Base-by-base conservation (phyloP, 2,888 invertebrate species). In the Poecilus cupreus region DNA sequence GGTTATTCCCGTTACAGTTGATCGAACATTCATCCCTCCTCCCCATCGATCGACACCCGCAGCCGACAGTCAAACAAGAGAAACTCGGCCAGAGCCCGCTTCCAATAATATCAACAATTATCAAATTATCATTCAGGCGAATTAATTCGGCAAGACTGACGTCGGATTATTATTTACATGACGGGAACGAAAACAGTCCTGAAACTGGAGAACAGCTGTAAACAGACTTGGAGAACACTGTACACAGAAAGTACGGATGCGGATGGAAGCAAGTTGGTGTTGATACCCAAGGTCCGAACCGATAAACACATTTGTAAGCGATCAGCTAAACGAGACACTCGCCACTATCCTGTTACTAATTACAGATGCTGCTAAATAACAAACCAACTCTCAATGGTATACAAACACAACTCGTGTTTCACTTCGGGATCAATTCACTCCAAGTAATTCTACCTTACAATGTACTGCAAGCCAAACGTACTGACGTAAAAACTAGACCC, bases 301-400 rank as follows among this genome's bases (percentile, higher is more conserved):
- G 64, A 68, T 68, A 68, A 60, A 68, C 37, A 37, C 37, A 68
- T 68, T 68, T 68, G 16, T 32, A 68, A 37, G 64, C 32, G 32
- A 68, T 68, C 60, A 60, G 26, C 60, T 60, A 60, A 60, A 60
- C 60, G 60, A 60, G 60, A 26, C 54, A 20, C 60, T 60, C 60
- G 26, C 64, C 37, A 68, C 37, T 68, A 68, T 68, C 64, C 64
- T 68, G 64, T 68, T 68, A 68, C 64, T 68, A 68, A 68, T 68
- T 68, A 68, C 37, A 60, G 26, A 60, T 60, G 60, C 26, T 60
- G 26, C 26, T 60, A 60, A 26, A 60, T 60, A 60, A 60, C 60
- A 60, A 60, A 60, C 60, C 22, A 26, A n/a, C 60, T 60, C 60
- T 22, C 22, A 54, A 22, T 54, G 54, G 20, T n/a, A 60, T 13